phyloP scores from a whole-genome alignment of 1,140 invertebrate species.

The Choristoneura fumiferana region DNA sequence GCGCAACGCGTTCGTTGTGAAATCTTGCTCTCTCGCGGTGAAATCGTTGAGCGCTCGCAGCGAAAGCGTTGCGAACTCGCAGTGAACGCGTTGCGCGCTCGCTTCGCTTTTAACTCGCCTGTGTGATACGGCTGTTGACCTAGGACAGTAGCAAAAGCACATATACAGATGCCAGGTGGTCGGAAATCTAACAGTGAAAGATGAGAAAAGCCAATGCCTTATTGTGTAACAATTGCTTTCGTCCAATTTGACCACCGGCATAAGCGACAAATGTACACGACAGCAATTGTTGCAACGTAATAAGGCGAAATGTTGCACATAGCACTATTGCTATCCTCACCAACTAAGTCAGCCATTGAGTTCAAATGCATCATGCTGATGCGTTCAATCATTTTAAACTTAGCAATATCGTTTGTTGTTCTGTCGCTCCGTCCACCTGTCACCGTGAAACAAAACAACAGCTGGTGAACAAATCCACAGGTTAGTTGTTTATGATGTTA shows the following conservation, averaged over 20 bases:
- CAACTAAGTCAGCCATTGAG: constrained; percentile 71
- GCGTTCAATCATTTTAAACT: constrained; percentile 51
- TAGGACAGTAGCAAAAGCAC: too few relatives aligned
- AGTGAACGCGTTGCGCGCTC: too few relatives aligned
- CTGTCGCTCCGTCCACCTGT: constrained; percentile 72
- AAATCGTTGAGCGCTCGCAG: too few relatives aligned
- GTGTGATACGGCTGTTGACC: too few relatives aligned
- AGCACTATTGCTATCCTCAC: constrained; percentile 57
- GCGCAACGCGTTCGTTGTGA: too few relatives aligned
- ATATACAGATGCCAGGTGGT: constrained; percentile 64
- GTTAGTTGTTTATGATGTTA: background rate
- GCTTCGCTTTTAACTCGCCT: too few relatives aligned
- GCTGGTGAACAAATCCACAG: background rate
- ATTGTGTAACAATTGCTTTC: too few relatives aligned
- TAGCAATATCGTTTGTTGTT: constrained; percentile 40
- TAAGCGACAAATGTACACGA: too few relatives aligned
- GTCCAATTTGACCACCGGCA: too few relatives aligned
- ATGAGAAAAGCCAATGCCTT: constrained; percentile 44
- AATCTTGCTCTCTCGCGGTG: too few relatives aligned
- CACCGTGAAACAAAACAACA: constrained; percentile 49
- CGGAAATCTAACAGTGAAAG: constrained; percentile 59
- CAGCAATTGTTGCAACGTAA: too few relatives aligned
- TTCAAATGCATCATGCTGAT: constrained; percentile 69
- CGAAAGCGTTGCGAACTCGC: too few relatives aligned
- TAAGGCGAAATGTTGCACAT: constrained; percentile 11